Conservation (phyloP, 1,140 invertebrate genomes). For the Hermatobates lingyangjiaoensis region DNA sequence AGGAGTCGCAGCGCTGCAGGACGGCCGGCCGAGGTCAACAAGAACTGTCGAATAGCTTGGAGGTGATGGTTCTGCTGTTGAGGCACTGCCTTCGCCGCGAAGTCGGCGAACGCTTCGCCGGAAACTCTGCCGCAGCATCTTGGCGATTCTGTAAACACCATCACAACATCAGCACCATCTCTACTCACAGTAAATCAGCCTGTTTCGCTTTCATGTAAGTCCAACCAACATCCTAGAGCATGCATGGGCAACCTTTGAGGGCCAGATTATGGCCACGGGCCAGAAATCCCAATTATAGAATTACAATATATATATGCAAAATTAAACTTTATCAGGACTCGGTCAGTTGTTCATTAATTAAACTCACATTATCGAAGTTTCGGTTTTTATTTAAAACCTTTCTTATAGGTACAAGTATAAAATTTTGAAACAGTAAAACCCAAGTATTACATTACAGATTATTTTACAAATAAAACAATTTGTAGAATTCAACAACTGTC, state of each 20-base stretch:
- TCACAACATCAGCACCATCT: not conserved
- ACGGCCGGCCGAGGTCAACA: conserved; percentile 33
- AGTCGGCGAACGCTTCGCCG: conserved; percentile 56
- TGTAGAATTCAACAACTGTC: too few relatives aligned
- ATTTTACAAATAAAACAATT: too few relatives aligned
- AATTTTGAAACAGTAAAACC: too few relatives aligned
- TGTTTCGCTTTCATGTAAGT: not conserved
- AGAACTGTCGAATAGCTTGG: conserved; percentile 42
- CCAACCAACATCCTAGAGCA: not conserved
- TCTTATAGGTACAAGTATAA: too few relatives aligned
- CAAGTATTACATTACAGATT: too few relatives aligned
- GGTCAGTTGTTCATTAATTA: too few relatives aligned
- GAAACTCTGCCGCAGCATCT: conserved; percentile 56
- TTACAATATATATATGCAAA: too few relatives aligned
- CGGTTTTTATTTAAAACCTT: too few relatives aligned
- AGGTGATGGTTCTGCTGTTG: conserved; percentile 27
- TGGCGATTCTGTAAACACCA: conserved; percentile 38
- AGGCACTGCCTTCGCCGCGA: conserved; percentile 28
- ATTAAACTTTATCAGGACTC: too few relatives aligned
- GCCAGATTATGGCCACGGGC: not conserved
- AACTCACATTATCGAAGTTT: too few relatives aligned
- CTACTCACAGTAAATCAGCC: not conserved
- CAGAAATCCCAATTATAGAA: too few relatives aligned
- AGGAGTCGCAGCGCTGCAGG: conserved; percentile 26
- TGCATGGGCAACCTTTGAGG: not conserved